Percentiles rank a stretch among this genome's conserved stretches.
phyloP scores from a whole-genome alignment of 1,140 invertebrate species.

The Drosophila sp. region DNA sequence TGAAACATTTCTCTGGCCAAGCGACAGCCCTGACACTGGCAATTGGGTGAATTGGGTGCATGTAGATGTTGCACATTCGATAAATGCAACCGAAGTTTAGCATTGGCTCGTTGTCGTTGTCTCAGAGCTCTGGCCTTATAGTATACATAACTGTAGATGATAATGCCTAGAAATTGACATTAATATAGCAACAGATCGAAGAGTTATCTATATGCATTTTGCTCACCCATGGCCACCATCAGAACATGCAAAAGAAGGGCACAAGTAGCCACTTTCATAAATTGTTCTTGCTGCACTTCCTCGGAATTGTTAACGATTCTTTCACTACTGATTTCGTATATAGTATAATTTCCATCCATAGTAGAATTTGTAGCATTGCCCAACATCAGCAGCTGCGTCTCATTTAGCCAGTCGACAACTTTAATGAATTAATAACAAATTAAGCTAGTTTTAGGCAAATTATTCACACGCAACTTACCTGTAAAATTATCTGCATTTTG shows the following conservation, averaged over 20 bases:
- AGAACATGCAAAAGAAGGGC: constrained; percentile 52
- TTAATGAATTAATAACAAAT: constrained; percentile 12
- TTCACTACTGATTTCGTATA: not conserved
- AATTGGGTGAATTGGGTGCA: constrained; percentile 42
- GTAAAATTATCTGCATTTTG: constrained; percentile 13
- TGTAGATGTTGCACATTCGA: constrained; percentile 32
- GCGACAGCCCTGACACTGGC: constrained; percentile 50
- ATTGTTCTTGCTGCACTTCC: constrained; percentile 10
- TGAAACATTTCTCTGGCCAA: constrained; percentile 51
- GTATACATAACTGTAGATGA: constrained; percentile 52
- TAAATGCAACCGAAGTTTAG: constrained; percentile 2
- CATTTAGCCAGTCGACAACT: constrained; percentile 43
- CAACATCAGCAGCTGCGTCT: constrained; percentile 40
- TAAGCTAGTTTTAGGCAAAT: constrained; percentile 3
- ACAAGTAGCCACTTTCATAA: constrained; percentile 35
- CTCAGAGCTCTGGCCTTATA: constrained; percentile 21
- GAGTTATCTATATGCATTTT: not conserved
- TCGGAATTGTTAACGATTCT: constrained; percentile 14
- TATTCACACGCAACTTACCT: not conserved
- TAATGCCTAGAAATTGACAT: constrained; percentile 30
- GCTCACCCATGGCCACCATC: constrained; percentile 49
- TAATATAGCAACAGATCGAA: not conserved
- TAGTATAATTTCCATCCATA: not conserved
- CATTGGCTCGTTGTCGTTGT: not conserved
- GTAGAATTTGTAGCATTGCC: constrained; percentile 31